phyloP scores from a whole-genome alignment of 2,797 vertebrate species.

The Enteromius paludinosus region DNA sequence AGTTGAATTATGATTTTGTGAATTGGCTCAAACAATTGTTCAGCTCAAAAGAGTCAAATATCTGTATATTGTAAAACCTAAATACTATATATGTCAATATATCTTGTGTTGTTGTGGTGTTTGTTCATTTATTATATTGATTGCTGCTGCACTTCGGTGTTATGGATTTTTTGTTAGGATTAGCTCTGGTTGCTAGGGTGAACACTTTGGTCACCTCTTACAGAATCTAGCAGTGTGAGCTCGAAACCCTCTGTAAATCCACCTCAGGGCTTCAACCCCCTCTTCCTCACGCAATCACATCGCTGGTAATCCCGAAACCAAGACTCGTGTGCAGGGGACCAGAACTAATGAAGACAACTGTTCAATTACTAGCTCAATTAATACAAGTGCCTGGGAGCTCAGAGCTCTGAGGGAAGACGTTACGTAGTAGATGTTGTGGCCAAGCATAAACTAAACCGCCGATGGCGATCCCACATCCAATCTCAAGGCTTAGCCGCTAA shows the following conservation, averaged over 20 bases:
- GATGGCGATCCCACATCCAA: slow-evolving; percentile 62
- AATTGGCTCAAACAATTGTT: neutral
- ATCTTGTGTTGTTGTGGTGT: neutral
- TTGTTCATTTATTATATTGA: slow-evolving; percentile 23
- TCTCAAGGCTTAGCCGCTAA: slow-evolving; percentile 69
- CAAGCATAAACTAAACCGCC: slow-evolving; percentile 68
- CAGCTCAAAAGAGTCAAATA: neutral
- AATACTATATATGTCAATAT: neutral
- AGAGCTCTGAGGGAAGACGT: slow-evolving; percentile 72
- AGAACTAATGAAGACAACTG: slow-evolving; percentile 87
- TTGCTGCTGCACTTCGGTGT: slow-evolving; percentile 48
- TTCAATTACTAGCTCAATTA: slow-evolving; percentile 86
- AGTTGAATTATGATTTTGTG: neutral
- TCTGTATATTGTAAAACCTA: neutral
- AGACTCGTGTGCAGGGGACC: slow-evolving; percentile 74
- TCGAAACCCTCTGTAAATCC: slow-evolving; percentile 47
- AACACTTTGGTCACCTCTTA: slow-evolving; percentile 64
- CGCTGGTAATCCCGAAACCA: slow-evolving; percentile 72
- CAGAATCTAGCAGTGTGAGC: slow-evolving; percentile 37
- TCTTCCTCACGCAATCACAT: slow-evolving; percentile 68
- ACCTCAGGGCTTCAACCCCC: slow-evolving; percentile 59
- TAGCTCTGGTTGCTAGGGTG: slow-evolving; percentile 63
- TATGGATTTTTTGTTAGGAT: slow-evolving; percentile 58
- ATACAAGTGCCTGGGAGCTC: slow-evolving; percentile 77
- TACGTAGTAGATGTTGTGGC: slow-evolving; percentile 69